Percentiles rank a stretch among this genome's conserved stretches.
Evolutionary conservation across 2,113 vertebrate species (phyloP).

Genomic region (Triplophysa dalaica): DNA sequence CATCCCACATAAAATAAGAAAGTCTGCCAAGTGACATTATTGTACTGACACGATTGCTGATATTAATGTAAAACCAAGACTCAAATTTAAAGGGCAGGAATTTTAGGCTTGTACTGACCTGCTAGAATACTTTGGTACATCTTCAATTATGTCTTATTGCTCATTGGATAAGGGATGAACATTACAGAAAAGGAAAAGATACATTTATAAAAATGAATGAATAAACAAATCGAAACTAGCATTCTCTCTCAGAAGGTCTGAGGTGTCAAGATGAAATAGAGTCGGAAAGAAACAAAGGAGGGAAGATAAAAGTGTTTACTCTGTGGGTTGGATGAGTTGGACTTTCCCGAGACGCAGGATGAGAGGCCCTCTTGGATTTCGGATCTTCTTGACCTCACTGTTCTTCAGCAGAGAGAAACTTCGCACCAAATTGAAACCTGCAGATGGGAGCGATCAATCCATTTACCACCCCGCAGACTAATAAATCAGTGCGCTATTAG

Average conservation of each 20-base stretch:
- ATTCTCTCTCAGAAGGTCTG: background rate
- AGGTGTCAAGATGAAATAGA: background rate
- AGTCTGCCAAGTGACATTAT: slow-evolving; percentile 14
- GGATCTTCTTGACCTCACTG: slow-evolving; percentile 87
- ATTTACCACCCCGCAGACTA: slow-evolving; percentile 48
- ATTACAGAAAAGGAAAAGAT: background rate
- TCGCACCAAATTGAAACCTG: slow-evolving; percentile 92
- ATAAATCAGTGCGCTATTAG: slow-evolving; percentile 32
- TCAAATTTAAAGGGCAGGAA: slow-evolving; percentile 1
- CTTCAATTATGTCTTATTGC: background rate
- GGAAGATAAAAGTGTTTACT: slow-evolving; percentile 72
- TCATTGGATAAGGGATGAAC: background rate
- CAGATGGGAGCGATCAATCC: slow-evolving; percentile 20
- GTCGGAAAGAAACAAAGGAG: background rate
- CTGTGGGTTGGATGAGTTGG: slow-evolving; percentile 78
- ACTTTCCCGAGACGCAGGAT: slow-evolving; percentile 85
- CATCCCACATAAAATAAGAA: background rate
- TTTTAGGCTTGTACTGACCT: slow-evolving; percentile 42
- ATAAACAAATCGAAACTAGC: background rate
- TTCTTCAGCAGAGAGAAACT: slow-evolving; percentile 86
- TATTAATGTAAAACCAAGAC: slow-evolving; percentile 3
- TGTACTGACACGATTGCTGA: slow-evolving; percentile 25
- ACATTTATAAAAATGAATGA: background rate
- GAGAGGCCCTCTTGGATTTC: slow-evolving; percentile 76
- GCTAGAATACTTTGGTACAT: slow-evolving; percentile 23